These are phyloP conservation scores for Moxostoma hubbsi DNA, from an alignment of 2,797 vertebrate genomes.

Conservation along the genomic window DNA sequence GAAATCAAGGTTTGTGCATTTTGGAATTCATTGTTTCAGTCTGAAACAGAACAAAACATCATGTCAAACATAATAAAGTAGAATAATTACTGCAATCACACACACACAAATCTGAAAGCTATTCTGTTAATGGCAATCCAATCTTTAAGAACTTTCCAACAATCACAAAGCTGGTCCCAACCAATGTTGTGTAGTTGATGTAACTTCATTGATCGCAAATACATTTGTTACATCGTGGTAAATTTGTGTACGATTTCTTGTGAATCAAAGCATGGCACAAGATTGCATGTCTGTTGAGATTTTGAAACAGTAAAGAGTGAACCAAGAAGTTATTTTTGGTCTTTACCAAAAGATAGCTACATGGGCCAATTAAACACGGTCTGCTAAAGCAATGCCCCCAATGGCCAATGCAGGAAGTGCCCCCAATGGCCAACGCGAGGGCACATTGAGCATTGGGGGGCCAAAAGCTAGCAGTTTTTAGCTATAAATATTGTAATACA, in stretches of 20 bases:
- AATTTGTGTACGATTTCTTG: background rate
- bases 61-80: slow-evolving; percentile 70
- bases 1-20: slow-evolving; percentile 19
- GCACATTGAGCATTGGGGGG: no score
- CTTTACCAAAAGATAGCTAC: slow-evolving; percentile 68
- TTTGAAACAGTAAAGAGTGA: slow-evolving; percentile 67
- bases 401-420: no score
- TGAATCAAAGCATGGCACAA: slow-evolving; percentile 53
- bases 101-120: slow-evolving; percentile 56
- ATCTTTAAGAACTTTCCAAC: background rate
- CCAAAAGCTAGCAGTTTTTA: no score
- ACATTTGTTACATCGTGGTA: no score
- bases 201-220: slow-evolving; percentile 34
- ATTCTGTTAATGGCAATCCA: slow-evolving; percentile 20
- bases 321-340: slow-evolving; percentile 68
- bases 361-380: slow-evolving; percentile 41
- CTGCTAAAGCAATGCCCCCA: no score
- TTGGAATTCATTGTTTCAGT: slow-evolving; percentile 64
- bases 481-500: no score
- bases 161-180: background rate
- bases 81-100: slow-evolving; percentile 60
- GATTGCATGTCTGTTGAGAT: slow-evolving; percentile 42
- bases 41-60: slow-evolving; percentile 65
- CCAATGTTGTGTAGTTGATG: slow-evolving; percentile 44
- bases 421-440: no score